Conservation (phyloP, 2,888 invertebrate species). For the Chromoteleia sp. region DNA sequence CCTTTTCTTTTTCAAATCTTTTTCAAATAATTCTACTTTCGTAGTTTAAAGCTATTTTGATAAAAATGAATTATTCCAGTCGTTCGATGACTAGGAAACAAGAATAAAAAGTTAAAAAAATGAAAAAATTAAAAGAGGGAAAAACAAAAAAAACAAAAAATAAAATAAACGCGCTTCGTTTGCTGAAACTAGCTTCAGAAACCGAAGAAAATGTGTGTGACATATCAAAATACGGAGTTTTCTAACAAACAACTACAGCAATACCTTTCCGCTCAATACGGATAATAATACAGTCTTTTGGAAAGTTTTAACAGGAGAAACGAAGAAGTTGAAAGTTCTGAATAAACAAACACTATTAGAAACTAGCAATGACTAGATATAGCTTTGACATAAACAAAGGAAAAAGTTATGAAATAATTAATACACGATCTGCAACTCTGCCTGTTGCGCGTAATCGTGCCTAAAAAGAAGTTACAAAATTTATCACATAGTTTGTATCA, state of each 20-base stretch:
- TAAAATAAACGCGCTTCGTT: constrained; percentile 65
- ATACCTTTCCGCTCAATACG: constrained; percentile 81
- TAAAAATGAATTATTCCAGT: constrained; percentile 70
- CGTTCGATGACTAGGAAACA: constrained; percentile 68
- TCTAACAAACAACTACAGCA: constrained; percentile 78
- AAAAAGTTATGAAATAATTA: constrained; percentile 45
- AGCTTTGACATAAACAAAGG: constrained; percentile 54
- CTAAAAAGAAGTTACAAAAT: constrained; percentile 60
- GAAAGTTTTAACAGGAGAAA: constrained; percentile 71
- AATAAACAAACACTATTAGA: constrained; percentile 59
- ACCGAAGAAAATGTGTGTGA: constrained; percentile 74
- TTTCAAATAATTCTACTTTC: constrained; percentile 71
- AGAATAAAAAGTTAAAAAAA: constrained; percentile 42
- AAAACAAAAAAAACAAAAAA: constrained; percentile 37
- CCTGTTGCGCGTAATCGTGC: constrained; percentile 61
- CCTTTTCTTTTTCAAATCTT: constrained; percentile 70
- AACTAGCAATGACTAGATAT: constrained; percentile 66
- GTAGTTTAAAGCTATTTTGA: constrained; percentile 74
- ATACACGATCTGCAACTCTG: constrained; percentile 47
- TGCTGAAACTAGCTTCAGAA: constrained; percentile 66
- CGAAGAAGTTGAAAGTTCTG: constrained; percentile 69
- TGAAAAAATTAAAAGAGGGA: constrained; percentile 50
- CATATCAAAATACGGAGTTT: constrained; percentile 80
- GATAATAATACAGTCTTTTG: constrained; percentile 76
- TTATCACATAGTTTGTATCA: constrained; percentile 65